phyloP scores from a whole-genome alignment of 2,113 vertebrate genomes.

The Sceloporus tristichus region DNA sequence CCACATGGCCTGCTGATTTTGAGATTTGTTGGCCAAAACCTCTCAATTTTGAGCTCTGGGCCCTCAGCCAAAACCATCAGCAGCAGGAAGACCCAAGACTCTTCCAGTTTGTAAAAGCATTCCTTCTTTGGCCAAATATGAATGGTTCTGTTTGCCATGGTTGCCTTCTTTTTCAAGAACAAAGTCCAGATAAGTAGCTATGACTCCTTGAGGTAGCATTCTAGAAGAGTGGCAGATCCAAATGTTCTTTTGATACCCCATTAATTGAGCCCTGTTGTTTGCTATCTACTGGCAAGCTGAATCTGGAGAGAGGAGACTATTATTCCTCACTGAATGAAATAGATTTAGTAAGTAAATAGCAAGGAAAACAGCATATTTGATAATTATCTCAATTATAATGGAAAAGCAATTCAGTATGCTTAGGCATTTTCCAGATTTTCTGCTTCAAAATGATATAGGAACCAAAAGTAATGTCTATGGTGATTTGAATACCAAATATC shows the following conservation, averaged over 20 bases:
- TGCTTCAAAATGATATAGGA: background rate
- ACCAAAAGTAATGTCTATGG: background rate
- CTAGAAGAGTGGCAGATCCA: background rate
- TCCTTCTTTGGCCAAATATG: background rate
- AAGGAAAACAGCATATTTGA: background rate
- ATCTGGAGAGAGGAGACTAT: too few relatives aligned
- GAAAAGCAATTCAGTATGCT: background rate
- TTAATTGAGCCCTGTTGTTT: background rate
- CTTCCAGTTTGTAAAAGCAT: background rate
- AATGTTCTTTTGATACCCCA: background rate
- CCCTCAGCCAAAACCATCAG: background rate
- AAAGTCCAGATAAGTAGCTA: background rate
- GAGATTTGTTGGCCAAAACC: too few relatives aligned
- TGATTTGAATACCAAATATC: background rate
- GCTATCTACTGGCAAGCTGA: background rate
- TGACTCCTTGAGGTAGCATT: background rate
- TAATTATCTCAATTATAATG: background rate
- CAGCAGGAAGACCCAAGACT: background rate
- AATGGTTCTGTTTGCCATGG: background rate
- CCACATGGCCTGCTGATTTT: too few relatives aligned
- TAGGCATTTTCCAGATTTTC: background rate
- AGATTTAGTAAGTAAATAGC: too few relatives aligned
- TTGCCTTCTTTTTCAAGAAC: background rate
- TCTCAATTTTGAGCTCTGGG: too few relatives aligned
- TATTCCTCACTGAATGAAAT: too few relatives aligned